These are phyloP conservation scores for Amblyopsis hoosieri DNA, from an alignment of 2,797 vertebrate genomes.

Conservation along the genomic window DNA sequence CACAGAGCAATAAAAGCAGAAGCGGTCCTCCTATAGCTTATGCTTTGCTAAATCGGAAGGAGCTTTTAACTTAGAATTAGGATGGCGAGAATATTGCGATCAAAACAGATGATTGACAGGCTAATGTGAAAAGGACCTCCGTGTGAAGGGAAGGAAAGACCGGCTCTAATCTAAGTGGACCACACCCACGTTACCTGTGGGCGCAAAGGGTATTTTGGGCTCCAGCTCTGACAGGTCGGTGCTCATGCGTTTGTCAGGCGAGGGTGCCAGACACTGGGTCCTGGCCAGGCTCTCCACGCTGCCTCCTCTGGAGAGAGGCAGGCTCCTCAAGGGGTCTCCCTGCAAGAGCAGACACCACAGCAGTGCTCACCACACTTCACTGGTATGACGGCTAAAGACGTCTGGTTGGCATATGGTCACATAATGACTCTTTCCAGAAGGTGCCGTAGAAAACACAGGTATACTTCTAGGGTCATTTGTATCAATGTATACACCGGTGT, in stretches of 20 bases:
- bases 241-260: conserved; percentile 93
- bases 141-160: conserved; percentile 5
- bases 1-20: neutral
- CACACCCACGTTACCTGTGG: conserved; percentile 82
- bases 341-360: conserved; percentile 42
- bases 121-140: neutral
- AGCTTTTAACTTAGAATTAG: conserved; percentile 13
- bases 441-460: neutral
- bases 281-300: conserved; percentile 91
- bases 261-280: conserved; percentile 79
- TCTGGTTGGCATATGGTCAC: no score
- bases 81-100: conserved; percentile 8
- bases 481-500: neutral
- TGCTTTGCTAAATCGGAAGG: neutral
- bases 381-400: no score
- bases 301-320: conserved; percentile 92
- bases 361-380: neutral
- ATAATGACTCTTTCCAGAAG: no score
- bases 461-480: neutral
- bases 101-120: conserved; percentile 14
- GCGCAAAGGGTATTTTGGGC: conserved; percentile 83
- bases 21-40: no score
- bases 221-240: conserved; percentile 96
- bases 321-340: conserved; percentile 87
- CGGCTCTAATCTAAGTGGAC: conserved; percentile 4